Base-by-base conservation (phyloP, 1,140 invertebrate species). In the Pogonomyrmex barbatus region DNA sequence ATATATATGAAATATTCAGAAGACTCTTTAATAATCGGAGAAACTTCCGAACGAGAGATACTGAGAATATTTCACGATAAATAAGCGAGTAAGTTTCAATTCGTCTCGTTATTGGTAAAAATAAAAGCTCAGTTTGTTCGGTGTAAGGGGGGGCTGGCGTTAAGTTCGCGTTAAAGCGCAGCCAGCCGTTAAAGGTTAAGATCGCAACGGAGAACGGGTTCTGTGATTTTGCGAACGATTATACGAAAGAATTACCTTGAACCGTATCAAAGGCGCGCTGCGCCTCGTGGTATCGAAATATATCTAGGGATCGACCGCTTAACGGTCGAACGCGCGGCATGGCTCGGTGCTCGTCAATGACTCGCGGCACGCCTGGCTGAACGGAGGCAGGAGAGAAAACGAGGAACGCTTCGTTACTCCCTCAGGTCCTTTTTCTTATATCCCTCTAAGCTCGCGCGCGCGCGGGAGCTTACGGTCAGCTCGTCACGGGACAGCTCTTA, bases 251-350 rank as follows among this genome's bases (percentile, higher is more conserved):
- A 85, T 85, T 67, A 89, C 86, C 90, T 89, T 79, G 88, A 86
- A 90, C 77, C 58, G 86, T 79, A 82, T 68, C 82, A 76, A 85
- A 85, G 82, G 87, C 81, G 42, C 67, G 67, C 73, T 77, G 81
- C 42, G 75, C 84, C 90, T 90, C 86, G 85, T 83, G 86, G 89
- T 90, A 93, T 88, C 87, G 88, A 87, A 87, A 90, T 82, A 89
- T 87, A 87, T 70, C 82, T 60, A 76, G 81, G 87, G 88, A 91
- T 91, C 89, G 89, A 92, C 89, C 89, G 91, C 91, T 93, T 93
- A 85, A 93, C 91, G 92, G 90, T 93, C 85, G 90, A 91, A 87
- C 88, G 90, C 81, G 84, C 87, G 91, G 91, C 90, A 94, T 92
- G 92, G 92, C 87, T 93, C 89, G 88, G 79, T 91, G 91, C 76